These are phyloP conservation scores for Syrphus vitripennis DNA, from an alignment of 2,888 invertebrate species.

Conservation along the genomic window DNA sequence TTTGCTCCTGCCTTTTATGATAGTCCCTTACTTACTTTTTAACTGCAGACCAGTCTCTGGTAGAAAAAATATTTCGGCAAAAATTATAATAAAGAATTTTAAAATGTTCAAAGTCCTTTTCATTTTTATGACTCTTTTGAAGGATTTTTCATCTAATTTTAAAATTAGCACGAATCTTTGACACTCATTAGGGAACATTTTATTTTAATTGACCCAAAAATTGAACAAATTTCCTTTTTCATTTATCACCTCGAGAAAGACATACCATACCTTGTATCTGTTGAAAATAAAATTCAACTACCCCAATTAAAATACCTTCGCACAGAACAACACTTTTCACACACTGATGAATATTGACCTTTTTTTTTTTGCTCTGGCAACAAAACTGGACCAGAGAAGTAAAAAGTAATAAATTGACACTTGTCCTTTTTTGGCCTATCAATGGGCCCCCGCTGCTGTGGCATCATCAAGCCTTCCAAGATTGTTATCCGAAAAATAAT, in stretches of 20 bases:
- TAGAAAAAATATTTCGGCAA: too few species aligned
- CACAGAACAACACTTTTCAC: background rate
- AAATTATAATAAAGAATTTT: too few species aligned
- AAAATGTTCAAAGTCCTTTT: too few species aligned
- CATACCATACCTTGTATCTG: background rate
- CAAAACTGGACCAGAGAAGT: background rate
- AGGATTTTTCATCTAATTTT: too few species aligned
- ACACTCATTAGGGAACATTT: too few species aligned
- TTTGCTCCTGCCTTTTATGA: too few species aligned
- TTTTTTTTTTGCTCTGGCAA: background rate
- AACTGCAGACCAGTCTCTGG: too few species aligned
- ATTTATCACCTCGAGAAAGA: background rate
- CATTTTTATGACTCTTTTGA: too few species aligned
- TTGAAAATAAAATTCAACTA: background rate
- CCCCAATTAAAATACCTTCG: background rate
- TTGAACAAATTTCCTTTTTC: background rate
- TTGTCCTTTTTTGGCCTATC: background rate
- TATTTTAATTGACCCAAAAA: background rate
- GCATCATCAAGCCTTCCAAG: background rate
- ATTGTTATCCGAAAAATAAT: constrained; percentile 30
- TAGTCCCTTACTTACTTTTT: too few species aligned
- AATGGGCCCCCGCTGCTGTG: background rate
- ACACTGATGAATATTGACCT: background rate
- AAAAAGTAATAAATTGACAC: background rate
- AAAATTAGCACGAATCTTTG: too few species aligned